Conservation (phyloP, 2,113 vertebrate species). For the Rhizomys pruinosus region DNA sequence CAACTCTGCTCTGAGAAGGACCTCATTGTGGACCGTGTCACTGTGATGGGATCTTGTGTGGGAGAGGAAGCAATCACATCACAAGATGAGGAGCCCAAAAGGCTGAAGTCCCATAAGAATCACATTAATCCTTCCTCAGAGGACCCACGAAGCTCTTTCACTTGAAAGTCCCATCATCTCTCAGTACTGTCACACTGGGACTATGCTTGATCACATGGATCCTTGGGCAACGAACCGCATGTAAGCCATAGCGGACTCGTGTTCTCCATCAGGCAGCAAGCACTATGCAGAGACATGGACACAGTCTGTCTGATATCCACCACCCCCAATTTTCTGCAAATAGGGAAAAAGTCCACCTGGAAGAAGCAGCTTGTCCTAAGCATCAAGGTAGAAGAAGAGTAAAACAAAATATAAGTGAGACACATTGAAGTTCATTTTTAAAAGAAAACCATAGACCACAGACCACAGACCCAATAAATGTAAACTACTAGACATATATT, state of each 20-base stretch:
- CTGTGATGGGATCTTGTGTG: not conserved
- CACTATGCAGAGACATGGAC: not conserved
- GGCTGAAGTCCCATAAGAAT: not conserved
- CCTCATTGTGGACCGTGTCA: not conserved
- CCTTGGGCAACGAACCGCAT: too few relatives aligned
- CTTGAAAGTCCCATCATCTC: not conserved
- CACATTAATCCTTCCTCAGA: not conserved
- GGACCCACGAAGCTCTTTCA: not conserved
- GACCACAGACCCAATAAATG: not conserved
- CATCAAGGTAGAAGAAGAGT: not conserved
- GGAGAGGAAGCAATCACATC: not conserved
- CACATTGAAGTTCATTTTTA: slow-evolving; percentile 24
- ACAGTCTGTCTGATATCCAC: not conserved
- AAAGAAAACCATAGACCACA: not conserved
- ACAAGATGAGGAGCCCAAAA: not conserved
- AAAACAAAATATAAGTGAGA: slow-evolving; percentile 15
- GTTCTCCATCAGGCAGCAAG: too few relatives aligned
- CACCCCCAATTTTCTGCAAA: not conserved
- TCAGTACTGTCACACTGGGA: not conserved
- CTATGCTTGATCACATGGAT: not conserved
- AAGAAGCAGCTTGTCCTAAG: not conserved
- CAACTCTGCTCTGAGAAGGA: not conserved
- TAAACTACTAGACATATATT: not conserved
- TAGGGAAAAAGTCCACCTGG: not conserved
- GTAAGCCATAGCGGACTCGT: not conserved